A percentile compares a stretch with the other conserved stretches of the same genome.
phyloP scores from a whole-genome alignment of 2,888 invertebrate genomes.

The Platynereis dumerilii region DNA sequence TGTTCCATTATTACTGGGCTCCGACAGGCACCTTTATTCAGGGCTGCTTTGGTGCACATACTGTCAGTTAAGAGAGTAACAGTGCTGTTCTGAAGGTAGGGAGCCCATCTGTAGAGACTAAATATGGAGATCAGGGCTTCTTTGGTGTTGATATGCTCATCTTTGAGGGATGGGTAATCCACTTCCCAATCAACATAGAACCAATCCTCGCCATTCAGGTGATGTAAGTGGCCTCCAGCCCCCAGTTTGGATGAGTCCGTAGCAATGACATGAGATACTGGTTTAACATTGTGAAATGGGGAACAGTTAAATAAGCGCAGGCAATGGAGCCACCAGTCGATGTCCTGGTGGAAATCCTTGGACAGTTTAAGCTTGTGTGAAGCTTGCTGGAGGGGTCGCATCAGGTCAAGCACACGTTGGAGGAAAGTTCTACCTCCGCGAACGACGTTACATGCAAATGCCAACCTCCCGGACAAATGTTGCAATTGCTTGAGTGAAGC shows the following conservation, averaged over 20 bases:
- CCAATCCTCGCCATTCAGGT: not conserved
- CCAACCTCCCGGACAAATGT: not conserved
- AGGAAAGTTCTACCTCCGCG: not conserved
- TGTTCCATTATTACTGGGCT: not conserved
- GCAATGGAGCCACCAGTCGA: slow-evolving; percentile 9
- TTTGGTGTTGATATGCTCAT: slow-evolving; percentile 4
- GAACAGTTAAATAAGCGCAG: slow-evolving; percentile 2
- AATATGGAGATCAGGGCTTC: slow-evolving; percentile 6
- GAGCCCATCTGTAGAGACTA: not conserved
- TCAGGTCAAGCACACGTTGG: not conserved
- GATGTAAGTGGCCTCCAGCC: not conserved
- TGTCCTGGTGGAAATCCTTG: not conserved
- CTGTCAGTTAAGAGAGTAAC: slow-evolving; percentile 10
- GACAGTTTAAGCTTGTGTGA: not conserved
- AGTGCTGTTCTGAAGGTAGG: not conserved
- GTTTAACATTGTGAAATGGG: not conserved
- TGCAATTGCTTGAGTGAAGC: not conserved
- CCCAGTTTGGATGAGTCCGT: not conserved
- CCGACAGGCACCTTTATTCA: slow-evolving; percentile 16
- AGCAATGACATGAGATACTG: not conserved
- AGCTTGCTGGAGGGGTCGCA: not conserved
- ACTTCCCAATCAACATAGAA: not conserved
- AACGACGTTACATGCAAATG: not conserved
- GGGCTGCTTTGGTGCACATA: not conserved
- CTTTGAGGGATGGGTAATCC: not conserved